Evolutionary conservation across 2,888 invertebrate species (phyloP).

Genomic region (Pyrrhia umbra): DNA sequence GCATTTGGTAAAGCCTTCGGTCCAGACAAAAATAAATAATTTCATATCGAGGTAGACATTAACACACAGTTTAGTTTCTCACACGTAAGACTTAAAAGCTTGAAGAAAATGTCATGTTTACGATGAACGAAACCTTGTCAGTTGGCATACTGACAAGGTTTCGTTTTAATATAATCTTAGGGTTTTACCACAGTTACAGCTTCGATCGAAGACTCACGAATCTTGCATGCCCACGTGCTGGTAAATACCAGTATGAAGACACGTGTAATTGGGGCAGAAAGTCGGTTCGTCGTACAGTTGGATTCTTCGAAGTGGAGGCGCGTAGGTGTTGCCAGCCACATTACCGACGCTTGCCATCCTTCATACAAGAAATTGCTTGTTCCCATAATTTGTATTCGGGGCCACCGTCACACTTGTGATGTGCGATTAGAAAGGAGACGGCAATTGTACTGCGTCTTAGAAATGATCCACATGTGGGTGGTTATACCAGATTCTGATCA

Average conservation of each 20-base stretch:
- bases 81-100: background rate
- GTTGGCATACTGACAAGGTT: no score
- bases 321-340: slow-evolving; percentile 84
- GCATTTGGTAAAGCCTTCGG: slow-evolving; percentile 73
- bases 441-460: slow-evolving; percentile 82
- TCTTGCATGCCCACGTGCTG: slow-evolving; percentile 58
- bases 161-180: background rate
- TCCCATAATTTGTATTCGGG: slow-evolving; percentile 89
- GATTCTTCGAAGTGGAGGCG: slow-evolving; percentile 83
- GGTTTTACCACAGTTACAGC: background rate
- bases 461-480: slow-evolving; percentile 81
- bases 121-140: background rate
- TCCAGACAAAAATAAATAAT: slow-evolving; percentile 77
- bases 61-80: slow-evolving; percentile 35
- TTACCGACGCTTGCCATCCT: slow-evolving; percentile 81
- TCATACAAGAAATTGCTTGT: slow-evolving; percentile 86
- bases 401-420: slow-evolving; percentile 86
- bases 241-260: slow-evolving; percentile 51
- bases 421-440: slow-evolving; percentile 87
- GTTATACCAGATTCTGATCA: slow-evolving; percentile 69
- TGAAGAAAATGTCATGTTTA: background rate
- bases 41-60: slow-evolving; percentile 35
- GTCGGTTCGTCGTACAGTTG: slow-evolving; percentile 81
- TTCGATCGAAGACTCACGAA: slow-evolving; percentile 42
- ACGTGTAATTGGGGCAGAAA: slow-evolving; percentile 83